These are phyloP conservation scores for Cepphus grylle DNA, from an alignment of 2,113 vertebrate species.

Conservation along the genomic window DNA sequence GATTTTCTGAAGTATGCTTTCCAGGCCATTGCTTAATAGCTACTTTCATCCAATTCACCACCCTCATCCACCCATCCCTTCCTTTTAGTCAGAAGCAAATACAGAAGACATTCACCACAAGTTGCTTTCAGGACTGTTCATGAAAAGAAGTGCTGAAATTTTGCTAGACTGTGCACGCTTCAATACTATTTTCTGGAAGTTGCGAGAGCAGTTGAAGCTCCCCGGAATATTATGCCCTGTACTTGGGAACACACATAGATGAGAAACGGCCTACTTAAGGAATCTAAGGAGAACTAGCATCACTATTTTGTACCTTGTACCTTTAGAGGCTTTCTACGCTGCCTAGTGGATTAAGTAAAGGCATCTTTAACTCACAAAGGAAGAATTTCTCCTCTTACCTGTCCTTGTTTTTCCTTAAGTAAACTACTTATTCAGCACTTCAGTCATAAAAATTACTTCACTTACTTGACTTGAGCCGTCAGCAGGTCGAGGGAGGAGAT, in stretches of 20 bases:
- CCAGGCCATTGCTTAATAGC: not conserved
- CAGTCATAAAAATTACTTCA: not conserved
- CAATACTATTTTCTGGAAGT: not conserved
- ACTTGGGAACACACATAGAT: not conserved
- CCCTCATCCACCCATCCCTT: not conserved
- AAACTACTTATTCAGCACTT: not conserved
- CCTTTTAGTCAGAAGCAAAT: not conserved
- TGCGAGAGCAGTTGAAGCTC: not conserved
- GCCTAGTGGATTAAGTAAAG: not conserved
- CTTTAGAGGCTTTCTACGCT: not conserved
- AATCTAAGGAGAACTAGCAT: not conserved
- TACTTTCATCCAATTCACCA: not conserved
- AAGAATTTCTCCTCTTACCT: not conserved
- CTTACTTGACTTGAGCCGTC: not conserved
- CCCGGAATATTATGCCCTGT: not conserved
- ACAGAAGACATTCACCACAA: not conserved
- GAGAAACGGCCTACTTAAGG: not conserved
- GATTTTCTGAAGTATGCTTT: constrained; percentile 41
- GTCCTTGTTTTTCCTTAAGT: not conserved
- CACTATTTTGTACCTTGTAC: not conserved
- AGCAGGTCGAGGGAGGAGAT: rapidly evolving
- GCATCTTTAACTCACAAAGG: not conserved
- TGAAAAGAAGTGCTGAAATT: not conserved
- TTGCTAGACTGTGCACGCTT: not conserved
- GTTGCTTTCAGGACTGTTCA: not conserved